These are phyloP conservation scores for Sebastiscus tertius DNA, from an alignment of 2,797 vertebrate species.

Conservation along the genomic window DNA sequence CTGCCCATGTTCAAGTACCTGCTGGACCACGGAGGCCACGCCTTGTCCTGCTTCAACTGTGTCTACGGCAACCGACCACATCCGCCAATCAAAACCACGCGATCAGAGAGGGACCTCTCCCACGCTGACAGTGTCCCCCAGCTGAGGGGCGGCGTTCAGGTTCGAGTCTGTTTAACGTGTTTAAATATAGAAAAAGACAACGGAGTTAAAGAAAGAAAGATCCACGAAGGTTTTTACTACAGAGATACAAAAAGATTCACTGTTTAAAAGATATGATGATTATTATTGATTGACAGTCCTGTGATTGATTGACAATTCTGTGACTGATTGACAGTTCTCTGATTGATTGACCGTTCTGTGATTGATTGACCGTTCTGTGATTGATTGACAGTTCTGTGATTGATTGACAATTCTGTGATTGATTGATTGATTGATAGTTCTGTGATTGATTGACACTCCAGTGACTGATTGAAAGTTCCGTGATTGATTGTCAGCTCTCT, in stretches of 20 bases:
- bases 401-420: neutral
- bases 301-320: neutral
- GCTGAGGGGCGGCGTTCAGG: slow-evolving; percentile 54
- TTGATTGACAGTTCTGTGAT: neutral
- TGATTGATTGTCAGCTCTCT: neutral
- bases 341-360: neutral
- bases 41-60: slow-evolving; percentile 90
- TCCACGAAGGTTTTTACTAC: neutral
- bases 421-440: slow-evolving; percentile 78
- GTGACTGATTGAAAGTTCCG: slow-evolving; percentile 67
- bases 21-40: slow-evolving; percentile 90
- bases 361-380: neutral
- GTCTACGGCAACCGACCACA: slow-evolving; percentile 85
- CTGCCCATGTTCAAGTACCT: slow-evolving; percentile 91
- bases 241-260: neutral
- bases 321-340: neutral
- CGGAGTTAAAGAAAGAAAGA: too few species aligned
- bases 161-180: neutral
- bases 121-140: neutral
- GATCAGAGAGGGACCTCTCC: slow-evolving; percentile 27
- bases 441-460: slow-evolving; percentile 76
- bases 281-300: neutral
- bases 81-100: slow-evolving; percentile 78
- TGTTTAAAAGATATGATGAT: neutral
- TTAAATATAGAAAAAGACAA: neutral